Evolutionary conservation across 2,797 vertebrate genomes (phyloP), one percentile per base, ranked within the genome.

Genomic region (Pipistrellus nathusii): DNA sequence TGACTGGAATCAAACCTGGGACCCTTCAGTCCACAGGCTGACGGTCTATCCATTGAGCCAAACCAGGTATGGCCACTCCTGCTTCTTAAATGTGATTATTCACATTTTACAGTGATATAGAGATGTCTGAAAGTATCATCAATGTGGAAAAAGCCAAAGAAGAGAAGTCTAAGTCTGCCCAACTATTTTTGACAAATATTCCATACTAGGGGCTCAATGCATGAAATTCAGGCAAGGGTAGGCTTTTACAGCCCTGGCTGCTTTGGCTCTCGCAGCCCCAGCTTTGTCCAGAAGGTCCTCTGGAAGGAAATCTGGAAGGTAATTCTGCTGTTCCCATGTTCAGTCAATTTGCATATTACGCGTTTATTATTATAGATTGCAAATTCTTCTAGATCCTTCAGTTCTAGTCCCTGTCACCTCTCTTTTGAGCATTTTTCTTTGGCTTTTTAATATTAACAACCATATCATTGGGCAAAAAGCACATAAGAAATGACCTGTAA

Each of bases 101-200:
- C 44, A 71, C 55, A 89, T 81, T 91, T 66, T 44, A 80, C 2
- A 85, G 44, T 57, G 57, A 71, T 7, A 30, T 3, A 81, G 25
- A 93, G n/a, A 94, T 8, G 0, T 59, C 30, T 88, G 13, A 53
- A 91, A 71, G 25, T 73, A 25, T 2, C 46, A 59, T 69, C 46
- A 88, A 59, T 9, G 32, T 13, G 7, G 41, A 13, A 64, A 85
- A 41, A 7, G 30, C 44, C 20, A 35, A 9, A 57, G 27, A 90
- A 85, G 55, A 66, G 5, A 88, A 80, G 10, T 30, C 30, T 66
- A 59, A 84, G 6, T 51, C 59, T 76, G 12, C 18, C 14, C 11
- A 69, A 20, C 15, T 21, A 15, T 41, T 92, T 93, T 91, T 77
- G n/a, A 92, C n/a, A 83, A 83, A 90, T 71, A 85, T 4, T 85